Evolutionary conservation across 2,113 vertebrate genomes (phyloP).

Genomic region (Urocolius indicus): DNA sequence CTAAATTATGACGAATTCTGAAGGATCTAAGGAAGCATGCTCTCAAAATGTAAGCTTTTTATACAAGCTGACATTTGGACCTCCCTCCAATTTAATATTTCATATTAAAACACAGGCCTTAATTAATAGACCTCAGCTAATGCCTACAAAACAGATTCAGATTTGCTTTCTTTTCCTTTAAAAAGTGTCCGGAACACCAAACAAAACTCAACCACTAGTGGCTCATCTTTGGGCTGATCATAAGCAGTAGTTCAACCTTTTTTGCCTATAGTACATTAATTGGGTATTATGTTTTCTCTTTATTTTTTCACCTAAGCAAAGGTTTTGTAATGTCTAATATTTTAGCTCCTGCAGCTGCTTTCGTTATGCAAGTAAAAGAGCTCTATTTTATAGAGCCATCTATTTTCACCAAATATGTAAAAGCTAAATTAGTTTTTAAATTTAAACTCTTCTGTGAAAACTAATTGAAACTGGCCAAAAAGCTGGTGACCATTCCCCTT

Average conservation of each 20-base stretch:
- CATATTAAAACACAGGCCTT: neutral
- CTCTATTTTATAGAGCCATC: neutral
- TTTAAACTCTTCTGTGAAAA: neutral
- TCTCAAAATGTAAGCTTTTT: neutral
- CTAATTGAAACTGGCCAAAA: neutral
- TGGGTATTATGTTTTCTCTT: neutral
- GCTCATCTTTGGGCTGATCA: neutral
- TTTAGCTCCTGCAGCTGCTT: neutral
- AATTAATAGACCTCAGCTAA: neutral
- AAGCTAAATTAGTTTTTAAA: neutral
- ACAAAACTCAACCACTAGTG: neutral
- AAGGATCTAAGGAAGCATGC: neutral
- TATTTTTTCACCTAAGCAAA: neutral
- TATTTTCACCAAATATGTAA: neutral
- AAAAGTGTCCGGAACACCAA: neutral
- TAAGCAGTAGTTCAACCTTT: neutral
- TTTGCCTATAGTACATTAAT: constrained; percentile 1
- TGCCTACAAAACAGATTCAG: neutral
- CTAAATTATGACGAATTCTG: neutral
- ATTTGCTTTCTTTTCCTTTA: neutral
- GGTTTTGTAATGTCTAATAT: neutral
- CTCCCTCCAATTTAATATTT: neutral
- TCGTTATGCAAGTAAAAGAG: neutral
- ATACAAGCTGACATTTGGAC: neutral
- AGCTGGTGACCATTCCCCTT: neutral